These are phyloP conservation scores for Embiotoca jacksoni DNA, from an alignment of 2,113 vertebrate species.

Conservation along the genomic window DNA sequence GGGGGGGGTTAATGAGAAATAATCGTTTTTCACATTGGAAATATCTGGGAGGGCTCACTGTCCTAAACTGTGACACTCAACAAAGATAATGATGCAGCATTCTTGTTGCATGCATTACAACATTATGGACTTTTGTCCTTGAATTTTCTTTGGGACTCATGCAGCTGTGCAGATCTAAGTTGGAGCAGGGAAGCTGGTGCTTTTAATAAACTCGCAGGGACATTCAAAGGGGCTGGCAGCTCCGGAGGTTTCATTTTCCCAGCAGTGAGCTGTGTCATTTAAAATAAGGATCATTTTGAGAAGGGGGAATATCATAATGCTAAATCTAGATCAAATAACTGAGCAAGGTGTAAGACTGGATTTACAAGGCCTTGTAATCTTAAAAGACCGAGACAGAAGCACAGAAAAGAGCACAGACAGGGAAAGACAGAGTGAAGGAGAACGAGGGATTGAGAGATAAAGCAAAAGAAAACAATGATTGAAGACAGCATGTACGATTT, in stretches of 20 bases:
- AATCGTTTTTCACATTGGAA: slow-evolving; percentile 55
- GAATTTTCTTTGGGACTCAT: slow-evolving; percentile 73
- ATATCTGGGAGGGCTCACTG: slow-evolving; percentile 66
- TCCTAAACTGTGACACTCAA: slow-evolving; percentile 63
- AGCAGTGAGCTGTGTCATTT: slow-evolving; percentile 81
- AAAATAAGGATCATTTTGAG: slow-evolving; percentile 79
- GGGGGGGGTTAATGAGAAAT: slow-evolving; percentile 56
- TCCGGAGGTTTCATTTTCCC: slow-evolving; percentile 79
- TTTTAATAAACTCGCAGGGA: slow-evolving; percentile 83
- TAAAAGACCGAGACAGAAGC: slow-evolving; percentile 47
- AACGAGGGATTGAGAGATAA: slow-evolving; percentile 8
- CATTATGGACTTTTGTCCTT: slow-evolving; percentile 78
- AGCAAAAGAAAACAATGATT: slow-evolving; percentile 15
- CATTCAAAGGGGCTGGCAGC: slow-evolving; percentile 81
- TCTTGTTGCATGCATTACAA: slow-evolving; percentile 57
- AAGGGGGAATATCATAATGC: slow-evolving; percentile 73
- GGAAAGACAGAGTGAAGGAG: slow-evolving; percentile 8
- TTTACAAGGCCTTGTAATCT: slow-evolving; percentile 67
- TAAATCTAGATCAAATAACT: slow-evolving; percentile 81
- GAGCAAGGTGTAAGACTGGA: slow-evolving; percentile 67
- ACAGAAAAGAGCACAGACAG: slow-evolving; percentile 18
- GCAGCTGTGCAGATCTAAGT: slow-evolving; percentile 74
- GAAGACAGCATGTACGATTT: slow-evolving; percentile 28
- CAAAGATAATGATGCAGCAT: slow-evolving; percentile 69
- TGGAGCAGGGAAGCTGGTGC: slow-evolving; percentile 77